Evolutionary conservation across 1,140 invertebrate species (phyloP), one percentile per base, ranked within the genome.

Genomic region (Alviniconcha marisindica): DNA sequence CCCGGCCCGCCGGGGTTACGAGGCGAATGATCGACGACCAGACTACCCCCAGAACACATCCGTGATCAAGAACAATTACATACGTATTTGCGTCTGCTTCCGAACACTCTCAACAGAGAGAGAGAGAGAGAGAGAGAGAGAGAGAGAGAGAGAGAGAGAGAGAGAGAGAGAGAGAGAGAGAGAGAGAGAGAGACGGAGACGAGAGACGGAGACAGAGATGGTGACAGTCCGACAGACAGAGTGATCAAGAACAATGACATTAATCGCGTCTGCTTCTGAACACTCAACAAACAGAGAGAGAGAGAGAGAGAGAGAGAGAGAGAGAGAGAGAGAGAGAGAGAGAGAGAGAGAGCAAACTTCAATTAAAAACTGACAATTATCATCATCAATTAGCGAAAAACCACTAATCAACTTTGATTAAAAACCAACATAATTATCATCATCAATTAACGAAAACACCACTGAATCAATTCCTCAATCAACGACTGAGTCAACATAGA

Each of bases 81-180:
- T 5, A 10, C 44, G 18, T 48, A 10, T 48, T 48, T 48, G 7
- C 44, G 5, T 48, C 44, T 48, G 18, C 44, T 18, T 5, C 18
- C 44, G 44, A 48, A 48, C 44, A 48, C 44, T 48, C 44, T 48
- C 44, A 48, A 48, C 12, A 74, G 71, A 74, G 71, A 74, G 71
- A 74, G 71, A 74, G 71, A 74, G 71, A 74, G 71, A 74, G 71
- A 74, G 71, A 74, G 71, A 74, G 71, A 74, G 71, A 74, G 71
- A 74, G 71, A 74, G 71, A 74, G 71, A 74, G 71, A 74, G 71
- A 74, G 71, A 74, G 71, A 74, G 71, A 74, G 71, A 74, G 71
- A 74, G 71, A 74, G 71, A 74, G 33, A 40, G 40, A 74, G 40
- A 40, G 33, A 60, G 56, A 60, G 56, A 60, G 56, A 74, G 71